Percentiles rank a stretch among this genome's conserved stretches.
Evolutionary conservation across 2,113 vertebrate species (phyloP).

Genomic region (Nansenia antarctica): DNA sequence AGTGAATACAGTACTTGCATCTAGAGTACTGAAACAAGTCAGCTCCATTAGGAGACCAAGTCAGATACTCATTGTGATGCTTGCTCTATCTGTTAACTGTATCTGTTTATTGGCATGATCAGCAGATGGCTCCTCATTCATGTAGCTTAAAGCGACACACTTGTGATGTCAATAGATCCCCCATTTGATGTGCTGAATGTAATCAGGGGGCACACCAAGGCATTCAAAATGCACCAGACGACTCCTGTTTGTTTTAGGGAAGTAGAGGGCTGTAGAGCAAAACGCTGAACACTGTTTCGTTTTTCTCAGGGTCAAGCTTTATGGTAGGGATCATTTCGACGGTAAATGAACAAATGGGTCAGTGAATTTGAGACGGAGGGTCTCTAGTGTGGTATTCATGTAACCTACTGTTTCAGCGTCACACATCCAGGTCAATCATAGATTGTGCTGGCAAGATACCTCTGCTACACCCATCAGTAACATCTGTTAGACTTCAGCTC

Average conservation of each 20-base stretch:
- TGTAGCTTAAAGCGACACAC: background rate
- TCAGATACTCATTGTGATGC: background rate
- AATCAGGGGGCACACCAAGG: background rate
- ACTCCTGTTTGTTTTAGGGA: background rate
- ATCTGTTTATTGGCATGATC: background rate
- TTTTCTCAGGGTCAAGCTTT: background rate
- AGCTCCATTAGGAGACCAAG: background rate
- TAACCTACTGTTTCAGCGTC: too few species aligned
- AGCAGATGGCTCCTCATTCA: background rate
- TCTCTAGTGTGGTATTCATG: too few species aligned
- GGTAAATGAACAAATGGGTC: too few species aligned
- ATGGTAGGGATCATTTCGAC: too few species aligned
- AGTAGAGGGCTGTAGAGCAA: background rate
- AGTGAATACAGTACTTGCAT: too few species aligned
- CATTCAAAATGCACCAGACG: background rate
- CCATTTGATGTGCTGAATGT: background rate
- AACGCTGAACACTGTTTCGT: background rate
- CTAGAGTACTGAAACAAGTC: background rate
- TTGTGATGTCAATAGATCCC: background rate
- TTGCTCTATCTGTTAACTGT: background rate
- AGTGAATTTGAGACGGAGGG: too few species aligned
- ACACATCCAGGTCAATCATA: too few species aligned
- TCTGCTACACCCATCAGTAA: too few species aligned
- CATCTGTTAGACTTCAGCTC: too few species aligned
- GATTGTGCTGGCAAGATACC: too few species aligned